These are phyloP conservation scores for Scleropages formosus DNA, from an alignment of 2,797 vertebrate species.

Conservation along the genomic window DNA sequence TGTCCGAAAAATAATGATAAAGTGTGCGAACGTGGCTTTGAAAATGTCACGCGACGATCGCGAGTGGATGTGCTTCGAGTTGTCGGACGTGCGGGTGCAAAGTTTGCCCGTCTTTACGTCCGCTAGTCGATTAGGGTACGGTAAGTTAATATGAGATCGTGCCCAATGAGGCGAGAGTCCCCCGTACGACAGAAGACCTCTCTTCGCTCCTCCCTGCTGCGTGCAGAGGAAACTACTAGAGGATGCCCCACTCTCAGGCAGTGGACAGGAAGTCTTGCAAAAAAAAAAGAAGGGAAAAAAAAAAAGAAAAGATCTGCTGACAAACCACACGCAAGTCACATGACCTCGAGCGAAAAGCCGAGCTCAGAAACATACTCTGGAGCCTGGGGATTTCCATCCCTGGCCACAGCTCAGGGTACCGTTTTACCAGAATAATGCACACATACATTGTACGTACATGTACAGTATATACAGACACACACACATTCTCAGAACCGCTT, in stretches of 20 bases:
- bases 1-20: too few species aligned
- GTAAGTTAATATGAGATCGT: neutral
- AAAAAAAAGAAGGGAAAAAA: slow-evolving; percentile 59
- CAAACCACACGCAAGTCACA: slow-evolving; percentile 68
- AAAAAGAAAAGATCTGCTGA: slow-evolving; percentile 49
- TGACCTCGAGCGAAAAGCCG: slow-evolving; percentile 63
- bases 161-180: neutral
- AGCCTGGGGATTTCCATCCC: slow-evolving; percentile 52
- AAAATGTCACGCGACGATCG: too few species aligned
- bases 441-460: too few species aligned
- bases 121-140: neutral
- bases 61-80: too few species aligned
- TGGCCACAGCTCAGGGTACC: slow-evolving; percentile 13
- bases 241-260: slow-evolving; percentile 42
- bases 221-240: slow-evolving; percentile 12
- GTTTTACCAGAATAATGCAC: slow-evolving; percentile 4
- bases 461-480: neutral
- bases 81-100: too few species aligned
- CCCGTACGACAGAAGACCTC: neutral
- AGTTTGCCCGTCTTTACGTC: too few species aligned
- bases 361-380: slow-evolving; percentile 41
- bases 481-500: too few species aligned
- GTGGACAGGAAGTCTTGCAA: slow-evolving; percentile 71
- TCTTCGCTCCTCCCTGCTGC: neutral
- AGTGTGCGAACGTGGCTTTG: too few species aligned